These are phyloP conservation scores for Gambusia affinis DNA, from an alignment of 2,113 vertebrate species.

Conservation along the genomic window DNA sequence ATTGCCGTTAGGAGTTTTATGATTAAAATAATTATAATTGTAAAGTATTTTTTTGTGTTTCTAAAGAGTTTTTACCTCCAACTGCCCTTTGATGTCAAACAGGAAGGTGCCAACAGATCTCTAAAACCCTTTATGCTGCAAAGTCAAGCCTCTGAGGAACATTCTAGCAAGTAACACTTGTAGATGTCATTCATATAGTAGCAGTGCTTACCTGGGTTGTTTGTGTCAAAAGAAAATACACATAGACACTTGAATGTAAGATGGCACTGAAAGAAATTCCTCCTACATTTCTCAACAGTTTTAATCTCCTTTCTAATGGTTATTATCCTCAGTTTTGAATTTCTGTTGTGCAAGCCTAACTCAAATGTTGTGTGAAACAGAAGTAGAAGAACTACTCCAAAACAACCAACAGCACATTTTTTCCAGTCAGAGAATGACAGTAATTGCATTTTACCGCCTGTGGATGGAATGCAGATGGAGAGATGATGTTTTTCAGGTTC, in stretches of 20 bases:
- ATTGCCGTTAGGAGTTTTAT: slow-evolving; percentile 18
- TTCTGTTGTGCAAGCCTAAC: slow-evolving; percentile 5
- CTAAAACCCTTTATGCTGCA: not conserved
- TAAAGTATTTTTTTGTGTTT: not conserved
- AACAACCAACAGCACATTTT: slow-evolving; percentile 15
- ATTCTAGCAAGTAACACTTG: not conserved
- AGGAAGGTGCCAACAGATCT: not conserved
- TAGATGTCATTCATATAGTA: not conserved
- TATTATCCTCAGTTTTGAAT: slow-evolving; percentile 5
- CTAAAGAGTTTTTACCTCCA: not conserved
- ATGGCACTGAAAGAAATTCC: not conserved
- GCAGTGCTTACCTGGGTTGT: not conserved
- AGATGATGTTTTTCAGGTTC: slow-evolving; percentile 38
- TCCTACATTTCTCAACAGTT: not conserved
- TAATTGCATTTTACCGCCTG: slow-evolving; percentile 26
- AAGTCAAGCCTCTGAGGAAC: not conserved
- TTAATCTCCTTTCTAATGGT: not conserved
- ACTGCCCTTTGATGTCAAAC: not conserved
- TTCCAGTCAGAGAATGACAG: slow-evolving; percentile 33
- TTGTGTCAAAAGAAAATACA: not conserved
- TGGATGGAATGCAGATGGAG: slow-evolving; percentile 32
- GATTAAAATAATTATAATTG: not conserved
- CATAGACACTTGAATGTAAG: not conserved
- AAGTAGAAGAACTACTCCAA: slow-evolving; percentile 5
- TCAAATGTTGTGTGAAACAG: not conserved